A percentile compares a stretch with the other conserved stretches of the same genome.
Evolutionary conservation across 2,797 vertebrate genomes (phyloP).

Genomic region (Centroberyx gerrardi): DNA sequence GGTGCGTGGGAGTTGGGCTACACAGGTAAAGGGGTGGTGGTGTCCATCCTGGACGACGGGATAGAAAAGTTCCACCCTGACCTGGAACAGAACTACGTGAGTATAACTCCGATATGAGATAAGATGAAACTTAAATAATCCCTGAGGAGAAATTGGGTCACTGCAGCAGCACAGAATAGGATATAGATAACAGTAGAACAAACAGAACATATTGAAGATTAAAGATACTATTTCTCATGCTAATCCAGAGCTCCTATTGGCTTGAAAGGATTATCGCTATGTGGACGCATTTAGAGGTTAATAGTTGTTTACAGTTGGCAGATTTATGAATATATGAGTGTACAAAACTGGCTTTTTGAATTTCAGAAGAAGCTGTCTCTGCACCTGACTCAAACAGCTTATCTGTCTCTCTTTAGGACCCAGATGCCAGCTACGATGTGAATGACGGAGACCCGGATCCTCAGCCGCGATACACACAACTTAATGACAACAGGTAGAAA

Average conservation of each 20-base stretch:
- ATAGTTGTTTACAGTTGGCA: too few relatives aligned
- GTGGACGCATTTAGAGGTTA: background rate
- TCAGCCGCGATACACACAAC: conserved; percentile 96
- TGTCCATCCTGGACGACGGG: conserved; percentile 98
- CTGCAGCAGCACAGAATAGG: background rate
- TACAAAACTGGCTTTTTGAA: background rate
- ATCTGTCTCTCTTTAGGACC: conserved; percentile 79
- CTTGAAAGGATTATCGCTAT: background rate
- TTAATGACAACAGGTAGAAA: conserved; percentile 96
- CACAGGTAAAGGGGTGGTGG: conserved; percentile 94
- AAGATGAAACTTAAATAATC: too few relatives aligned
- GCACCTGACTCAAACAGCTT: background rate
- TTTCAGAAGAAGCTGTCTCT: background rate
- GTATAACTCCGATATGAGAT: conserved; percentile 43
- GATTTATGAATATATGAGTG: background rate
- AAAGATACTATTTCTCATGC: background rate
- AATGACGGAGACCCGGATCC: conserved; percentile 97
- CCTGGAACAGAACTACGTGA: conserved; percentile 85
- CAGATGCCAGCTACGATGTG: conserved; percentile 96
- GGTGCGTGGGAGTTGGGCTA: conserved; percentile 95
- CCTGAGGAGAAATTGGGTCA: background rate
- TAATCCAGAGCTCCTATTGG: background rate
- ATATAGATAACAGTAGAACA: conserved; percentile 6
- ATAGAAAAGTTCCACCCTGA: conserved; percentile 99
- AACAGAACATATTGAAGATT: conserved; percentile 14